Evolutionary conservation across 2,113 vertebrate species (phyloP), one percentile per base, ranked within the genome.

Genomic region (Megaceryle torquata): DNA sequence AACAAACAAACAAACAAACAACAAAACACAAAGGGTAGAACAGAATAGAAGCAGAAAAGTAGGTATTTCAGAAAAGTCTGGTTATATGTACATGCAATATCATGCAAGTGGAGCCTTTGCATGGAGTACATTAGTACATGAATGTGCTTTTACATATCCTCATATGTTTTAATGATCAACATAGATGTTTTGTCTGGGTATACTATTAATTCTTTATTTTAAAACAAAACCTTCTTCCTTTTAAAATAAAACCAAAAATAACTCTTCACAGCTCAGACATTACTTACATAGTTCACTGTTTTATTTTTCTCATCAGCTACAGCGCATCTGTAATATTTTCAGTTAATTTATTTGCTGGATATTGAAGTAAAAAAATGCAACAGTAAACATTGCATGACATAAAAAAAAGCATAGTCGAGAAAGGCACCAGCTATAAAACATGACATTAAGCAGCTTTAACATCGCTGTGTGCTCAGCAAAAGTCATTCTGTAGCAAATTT

Each of bases 401-500:
- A 57, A 93, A 94, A 95, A 95, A 95, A 95, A 85, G 28, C 17
- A 33, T 43, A 83, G n/a, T 13, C 53, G 43, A 65, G 97, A 95
- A 97, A 95, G 37, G 37, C 57, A 83, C 25, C 17, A 74, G 74
- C 82, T 91, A 82, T 95, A 96, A 97, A 97, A 87, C 75, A 94
- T 95, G 87, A 93, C 87, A 96, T 96, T 96, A 96, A 96, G 44
- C 2, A 4, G 85, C 50, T 76, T 93, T 94, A 75, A 85, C 81
- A 41, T 65, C 5, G 1, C 48, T 94, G 10, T 83, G 51, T 79
- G 69, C 35, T 94, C 92, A 94, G 70, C 76, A 95, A 94, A 89
- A 61, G 41, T 65, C 83, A 72, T 35, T 15, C 24, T 69, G 64
- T 74, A 88, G 31, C 21, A 93, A 97, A 93, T 92, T 35, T n/a